Evolutionary conservation across 2,113 vertebrate genomes (phyloP), one percentile per base, ranked within the genome.

Genomic region (Microcebus ravelobensis): DNA sequence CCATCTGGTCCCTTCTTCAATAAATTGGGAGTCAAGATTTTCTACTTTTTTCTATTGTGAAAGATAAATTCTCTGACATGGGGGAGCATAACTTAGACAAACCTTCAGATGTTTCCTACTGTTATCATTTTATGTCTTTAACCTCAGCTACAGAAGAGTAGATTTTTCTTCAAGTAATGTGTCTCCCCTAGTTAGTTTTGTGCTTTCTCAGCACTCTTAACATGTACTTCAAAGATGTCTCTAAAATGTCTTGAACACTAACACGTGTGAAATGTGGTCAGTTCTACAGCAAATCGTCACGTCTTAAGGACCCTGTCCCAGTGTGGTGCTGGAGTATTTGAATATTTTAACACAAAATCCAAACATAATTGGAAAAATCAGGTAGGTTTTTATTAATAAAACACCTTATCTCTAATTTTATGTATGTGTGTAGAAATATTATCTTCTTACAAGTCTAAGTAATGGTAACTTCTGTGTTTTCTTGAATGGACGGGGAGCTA

Each of bases 301-400:
- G 98, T 99, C 98, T 98, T 99, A 87, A 98, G 99, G 98, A 98
- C 98, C 50, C 97, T 99, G 97, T 99, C 99, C 71, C 99, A 99
- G 18, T 98, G 97, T 27, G 99, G 99, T 73, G 99, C 99, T 50
- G 99, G 99, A 98, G 98, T 98, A 50, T 99, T 98, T 98, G 99
- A 99, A 92, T 99, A 99, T 98, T 99, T 99, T 71, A 99, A 99
- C 97, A 91, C 96, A 39, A 99, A 99, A 98, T 98, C 98, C 61
- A 99, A 99, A 96, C 98, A 98, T 93, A 99, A 86, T 94, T 99
- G 99, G 99, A 92, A 97, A 90, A 98, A 98, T 68, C 99, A 99
- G 99, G 99, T 99, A 98, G 94, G 92, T 95, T 85, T 97, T 79
- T 90, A 31, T 57, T 57, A 57, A 7, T 21, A 74, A 93, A 95